A percentile compares a stretch with the other conserved stretches of the same genome.
Conservation (phyloP, 2,797 vertebrate species). For the Steatocranus sp. region DNA sequence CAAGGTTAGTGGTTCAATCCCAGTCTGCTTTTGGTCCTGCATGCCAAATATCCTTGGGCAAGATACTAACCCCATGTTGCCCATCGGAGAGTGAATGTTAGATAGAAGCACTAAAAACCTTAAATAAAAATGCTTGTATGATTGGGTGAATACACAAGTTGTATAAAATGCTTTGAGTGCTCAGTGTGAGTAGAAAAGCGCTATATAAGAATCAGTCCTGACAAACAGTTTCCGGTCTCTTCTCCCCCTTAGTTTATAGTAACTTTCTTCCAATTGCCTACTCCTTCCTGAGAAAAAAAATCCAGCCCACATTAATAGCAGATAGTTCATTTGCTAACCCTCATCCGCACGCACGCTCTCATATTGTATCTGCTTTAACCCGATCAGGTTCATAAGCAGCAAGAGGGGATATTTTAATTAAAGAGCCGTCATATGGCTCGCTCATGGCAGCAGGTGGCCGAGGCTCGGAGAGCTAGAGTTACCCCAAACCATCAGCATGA, state of each 20-base stretch:
- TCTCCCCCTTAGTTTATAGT: too few species aligned
- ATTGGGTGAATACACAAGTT: neutral
- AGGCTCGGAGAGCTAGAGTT: neutral
- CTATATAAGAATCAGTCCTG: neutral
- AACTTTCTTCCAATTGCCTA: neutral
- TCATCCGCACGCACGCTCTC: neutral
- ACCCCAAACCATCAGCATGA: neutral
- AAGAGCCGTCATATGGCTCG: neutral
- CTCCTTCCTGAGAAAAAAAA: neutral
- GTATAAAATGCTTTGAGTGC: neutral
- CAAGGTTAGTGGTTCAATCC: neutral
- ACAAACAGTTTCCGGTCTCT: neutral
- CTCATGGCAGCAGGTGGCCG: conserved; percentile 12
- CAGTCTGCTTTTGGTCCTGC: neutral
- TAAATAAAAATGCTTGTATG: neutral
- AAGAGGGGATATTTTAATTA: conserved; percentile 24
- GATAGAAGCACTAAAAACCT: neutral
- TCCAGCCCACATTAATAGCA: neutral
- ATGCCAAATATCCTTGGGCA: neutral
- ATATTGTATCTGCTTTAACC: conserved; percentile 1
- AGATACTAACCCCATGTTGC: neutral
- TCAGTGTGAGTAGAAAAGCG: neutral
- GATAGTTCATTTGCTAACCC: neutral
- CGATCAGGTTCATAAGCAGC: neutral
- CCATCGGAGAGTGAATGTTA: neutral